Evolutionary conservation across 1,140 invertebrate genomes (phyloP).

Genomic region (Drosophila miranda): DNA sequence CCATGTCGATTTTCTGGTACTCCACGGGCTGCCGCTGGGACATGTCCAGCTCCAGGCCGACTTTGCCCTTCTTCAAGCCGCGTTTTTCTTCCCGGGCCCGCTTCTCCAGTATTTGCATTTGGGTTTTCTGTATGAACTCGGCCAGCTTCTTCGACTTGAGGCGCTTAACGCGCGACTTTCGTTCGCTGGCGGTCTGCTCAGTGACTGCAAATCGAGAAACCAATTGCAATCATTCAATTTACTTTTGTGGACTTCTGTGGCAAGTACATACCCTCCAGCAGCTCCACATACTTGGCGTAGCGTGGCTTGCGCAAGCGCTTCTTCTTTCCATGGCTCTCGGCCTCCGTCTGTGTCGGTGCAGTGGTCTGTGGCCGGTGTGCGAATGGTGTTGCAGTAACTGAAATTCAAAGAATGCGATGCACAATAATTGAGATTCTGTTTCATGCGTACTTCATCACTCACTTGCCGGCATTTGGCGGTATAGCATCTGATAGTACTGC

Average conservation of each 20-base stretch:
- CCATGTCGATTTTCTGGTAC: conserved; percentile 73
- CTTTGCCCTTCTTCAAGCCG: conserved; percentile 67
- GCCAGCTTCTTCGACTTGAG: conserved; percentile 86
- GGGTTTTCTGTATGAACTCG: conserved; percentile 84
- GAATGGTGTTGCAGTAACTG: conserved; percentile 7
- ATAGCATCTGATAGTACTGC: conserved; percentile 75
- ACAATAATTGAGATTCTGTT: no score
- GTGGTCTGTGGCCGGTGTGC: conserved; percentile 53
- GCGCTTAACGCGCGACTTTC: conserved; percentile 86
- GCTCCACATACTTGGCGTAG: conserved; percentile 77
- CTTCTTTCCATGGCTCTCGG: conserved; percentile 54
- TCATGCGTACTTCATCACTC: conserved; percentile 12
- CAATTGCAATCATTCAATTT: background rate
- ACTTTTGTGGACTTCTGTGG: background rate
- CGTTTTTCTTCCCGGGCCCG: conserved; percentile 70
- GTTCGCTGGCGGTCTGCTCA: conserved; percentile 84
- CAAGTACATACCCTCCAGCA: conserved; percentile 63
- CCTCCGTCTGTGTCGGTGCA: conserved; percentile 62
- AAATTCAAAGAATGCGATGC: background rate
- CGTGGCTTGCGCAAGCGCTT: conserved; percentile 68
- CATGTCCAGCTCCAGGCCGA: conserved; percentile 49
- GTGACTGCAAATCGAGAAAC: conserved; percentile 83
- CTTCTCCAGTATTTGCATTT: conserved; percentile 82
- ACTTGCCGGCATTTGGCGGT: conserved; percentile 64
- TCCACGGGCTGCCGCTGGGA: conserved; percentile 58